phyloP scores from a whole-genome alignment of 2,888 invertebrate genomes.

The Monopis laevigella region DNA sequence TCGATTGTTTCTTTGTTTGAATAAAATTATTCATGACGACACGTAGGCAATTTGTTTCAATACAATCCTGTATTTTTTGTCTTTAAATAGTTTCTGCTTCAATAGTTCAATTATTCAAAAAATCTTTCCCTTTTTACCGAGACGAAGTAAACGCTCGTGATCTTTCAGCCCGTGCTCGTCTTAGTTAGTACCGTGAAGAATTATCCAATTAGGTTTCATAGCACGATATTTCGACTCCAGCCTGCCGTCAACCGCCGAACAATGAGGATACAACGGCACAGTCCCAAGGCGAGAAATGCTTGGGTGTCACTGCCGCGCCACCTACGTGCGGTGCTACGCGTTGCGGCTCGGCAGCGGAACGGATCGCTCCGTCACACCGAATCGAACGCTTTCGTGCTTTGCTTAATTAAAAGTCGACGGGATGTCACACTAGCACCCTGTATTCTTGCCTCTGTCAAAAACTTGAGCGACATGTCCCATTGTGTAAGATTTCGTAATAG shows the following conservation, averaged over 20 bases:
- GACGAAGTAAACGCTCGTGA: slow-evolving; percentile 13
- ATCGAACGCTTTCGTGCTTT: slow-evolving; percentile 49
- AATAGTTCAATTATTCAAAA: slow-evolving; percentile 11
- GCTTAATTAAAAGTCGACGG: slow-evolving; percentile 61
- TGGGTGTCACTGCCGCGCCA: slow-evolving; percentile 47
- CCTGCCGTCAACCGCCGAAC: slow-evolving; percentile 46
- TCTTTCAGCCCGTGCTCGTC: slow-evolving; percentile 36
- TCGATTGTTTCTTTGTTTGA: too few species aligned
- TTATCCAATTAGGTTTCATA: slow-evolving; percentile 51
- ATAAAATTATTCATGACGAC: too few species aligned
- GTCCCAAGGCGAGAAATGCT: slow-evolving; percentile 44
- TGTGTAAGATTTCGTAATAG: slow-evolving; percentile 26
- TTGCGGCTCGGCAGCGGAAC: slow-evolving; percentile 21
- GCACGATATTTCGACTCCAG: slow-evolving; percentile 39
- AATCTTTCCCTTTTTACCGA: not conserved
- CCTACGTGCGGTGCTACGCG: slow-evolving; percentile 47
- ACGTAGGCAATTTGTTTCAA: too few species aligned
- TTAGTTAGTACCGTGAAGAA: slow-evolving; percentile 43
- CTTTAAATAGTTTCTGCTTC: slow-evolving; percentile 10
- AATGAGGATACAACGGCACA: slow-evolving; percentile 54
- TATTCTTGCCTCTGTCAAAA: slow-evolving; percentile 28
- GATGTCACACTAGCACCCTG: slow-evolving; percentile 47
- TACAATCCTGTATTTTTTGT: too few species aligned
- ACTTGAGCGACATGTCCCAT: slow-evolving; percentile 42
- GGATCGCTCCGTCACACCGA: slow-evolving; percentile 56